These are phyloP conservation scores for Chionomys nivalis DNA, from an alignment of 2,113 vertebrate species.

Conservation along the genomic window DNA sequence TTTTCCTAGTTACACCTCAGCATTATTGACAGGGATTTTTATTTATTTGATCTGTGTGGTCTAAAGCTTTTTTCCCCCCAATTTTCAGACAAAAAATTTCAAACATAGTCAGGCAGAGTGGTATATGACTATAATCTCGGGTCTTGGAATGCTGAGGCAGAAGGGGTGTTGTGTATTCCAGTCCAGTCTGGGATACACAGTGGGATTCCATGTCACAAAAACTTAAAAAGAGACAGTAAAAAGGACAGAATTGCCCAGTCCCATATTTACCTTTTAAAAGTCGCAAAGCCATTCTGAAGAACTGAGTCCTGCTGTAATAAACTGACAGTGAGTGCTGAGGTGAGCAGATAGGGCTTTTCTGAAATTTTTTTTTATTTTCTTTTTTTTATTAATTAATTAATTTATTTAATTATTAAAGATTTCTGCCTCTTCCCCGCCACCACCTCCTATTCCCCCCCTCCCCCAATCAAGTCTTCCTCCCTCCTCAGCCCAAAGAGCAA, in stretches of 20 bases:
- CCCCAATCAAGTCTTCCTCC: no score
- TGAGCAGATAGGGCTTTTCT: background rate
- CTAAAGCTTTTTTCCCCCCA: background rate
- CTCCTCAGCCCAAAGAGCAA: no score
- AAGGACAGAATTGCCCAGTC: background rate
- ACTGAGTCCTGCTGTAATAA: background rate
- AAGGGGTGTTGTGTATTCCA: background rate
- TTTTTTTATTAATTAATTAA: no score
- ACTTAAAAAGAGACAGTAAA: background rate
- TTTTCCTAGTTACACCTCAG: background rate
- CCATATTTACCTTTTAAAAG: background rate
- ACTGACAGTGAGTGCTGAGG: no score
- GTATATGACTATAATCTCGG: background rate
- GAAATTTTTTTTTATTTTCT: no score
- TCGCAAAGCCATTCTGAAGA: background rate
- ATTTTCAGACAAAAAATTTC: slow-evolving; percentile 36
- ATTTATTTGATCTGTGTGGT: background rate
- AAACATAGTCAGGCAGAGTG: background rate
- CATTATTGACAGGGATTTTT: background rate
- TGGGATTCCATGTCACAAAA: background rate
- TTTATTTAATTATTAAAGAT: no score
- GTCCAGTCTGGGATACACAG: no score
- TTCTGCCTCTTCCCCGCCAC: no score
- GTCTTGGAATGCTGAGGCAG: background rate
- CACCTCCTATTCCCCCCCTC: no score